Evolutionary conservation across 2,797 vertebrate genomes (phyloP), one percentile per base, ranked within the genome.

Genomic region (Alfaro cultratus): DNA sequence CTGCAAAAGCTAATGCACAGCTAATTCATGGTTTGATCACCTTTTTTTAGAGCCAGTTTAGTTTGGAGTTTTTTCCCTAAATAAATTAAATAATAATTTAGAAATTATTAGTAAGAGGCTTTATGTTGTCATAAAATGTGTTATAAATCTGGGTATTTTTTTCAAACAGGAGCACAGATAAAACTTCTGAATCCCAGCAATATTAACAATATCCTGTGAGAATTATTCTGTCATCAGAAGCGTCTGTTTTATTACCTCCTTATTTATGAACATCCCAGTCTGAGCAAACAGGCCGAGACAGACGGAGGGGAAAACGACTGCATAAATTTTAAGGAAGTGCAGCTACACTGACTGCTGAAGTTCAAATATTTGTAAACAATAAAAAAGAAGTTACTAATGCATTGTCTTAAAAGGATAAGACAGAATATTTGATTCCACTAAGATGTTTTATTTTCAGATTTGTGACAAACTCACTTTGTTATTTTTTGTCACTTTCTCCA

Each of bases 381-480:
- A 68, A 70, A 72, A 47, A 18, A 36, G 10, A n/a, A 36, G 31
- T 62, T 34, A 36, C 60, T 13, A 21, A 75, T 60, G 7, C 53
- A 74, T 15, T 34, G 26, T 75, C 12, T 23, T 60, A 51, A 16
- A 67, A 74, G 16, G 13, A 41, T 46, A 26, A 70, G 60, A 8
- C 43, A 62, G 13, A 47, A 36, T 57, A 73, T 70, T 16, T 81
- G 18, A 26, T 57, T 80, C 21, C 5, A 5, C 31, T 73, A 39
- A 49, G 51, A 76, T 39, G 74, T 55, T 6, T 79, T 67, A 77
- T 75, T 46, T 31, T 67, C 21, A 51, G 60, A 74, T 76, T 64
- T 83, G 49, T 62, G 67, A 83, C 77, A 81, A 86, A 76, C 79
- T 62, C 79, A 72, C 62, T 83, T 86, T 86, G 68, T 89, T 77